Evolutionary conservation across 2,797 vertebrate species (phyloP), one percentile per base, ranked within the genome.

Genomic region (Falco biarmicus): DNA sequence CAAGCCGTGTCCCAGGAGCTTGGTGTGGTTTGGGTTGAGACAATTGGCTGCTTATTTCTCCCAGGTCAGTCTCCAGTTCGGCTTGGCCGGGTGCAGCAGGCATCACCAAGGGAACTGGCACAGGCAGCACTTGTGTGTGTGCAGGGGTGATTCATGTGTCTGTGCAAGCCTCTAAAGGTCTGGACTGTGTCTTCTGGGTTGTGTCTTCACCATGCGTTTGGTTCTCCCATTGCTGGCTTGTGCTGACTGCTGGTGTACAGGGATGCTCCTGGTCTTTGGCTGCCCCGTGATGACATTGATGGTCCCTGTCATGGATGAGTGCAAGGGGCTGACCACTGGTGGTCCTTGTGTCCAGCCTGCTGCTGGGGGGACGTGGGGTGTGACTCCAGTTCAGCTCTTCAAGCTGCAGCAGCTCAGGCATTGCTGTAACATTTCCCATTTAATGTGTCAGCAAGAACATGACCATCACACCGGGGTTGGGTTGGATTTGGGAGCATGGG

Each of bases 401-500:
- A 69, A 51, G 32, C 26, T 87, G 43, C 74, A 90, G 43, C 81
- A 63, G 78, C 60, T 84, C 51, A 74, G 59, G 41, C 12, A 2
- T 76, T 89, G n/a, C 51, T 73, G 53, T 74, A 45, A 59, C 53
- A 53, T 87, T 89, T 51, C 39, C 9, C 26, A n/a, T 57, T 81
- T 88, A 84, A 70, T 37, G 43, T 70, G 32, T 95, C 79, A 73
- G 50, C 34, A 69, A 54, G 79, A 84, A 78, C 84, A 25, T 45
- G 19, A 69, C 75, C 0, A 0, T 93, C 65, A 53, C 60, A 13
- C 18, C 0, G 0, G 25, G 45, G 15, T 53, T 11, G 1, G 41
- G 24, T 74, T 81, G 59, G 47, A 37, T 88, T 84, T 86, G 39
- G 45, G 68, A 80, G 29, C 0, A 0, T 68, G 64, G 24, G 64